Evolutionary conservation across 2,888 invertebrate genomes (phyloP).

Genomic region (Agelastica alni): DNA sequence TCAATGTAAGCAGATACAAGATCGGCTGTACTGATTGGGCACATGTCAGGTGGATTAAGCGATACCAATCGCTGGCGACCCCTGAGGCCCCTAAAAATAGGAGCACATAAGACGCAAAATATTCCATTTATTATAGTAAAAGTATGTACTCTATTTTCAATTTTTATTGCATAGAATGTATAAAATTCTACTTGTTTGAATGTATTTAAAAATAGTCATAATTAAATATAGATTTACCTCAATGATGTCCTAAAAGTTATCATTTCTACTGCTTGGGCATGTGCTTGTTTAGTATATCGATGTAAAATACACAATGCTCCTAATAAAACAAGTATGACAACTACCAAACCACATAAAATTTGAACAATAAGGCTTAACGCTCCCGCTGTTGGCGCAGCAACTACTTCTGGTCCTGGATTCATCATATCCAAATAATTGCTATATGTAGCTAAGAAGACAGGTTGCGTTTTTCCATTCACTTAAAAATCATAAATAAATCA

Average conservation of each 20-base stretch:
- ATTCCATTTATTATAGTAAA: too few species aligned
- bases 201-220: too few species aligned
- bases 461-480: constrained; percentile 58
- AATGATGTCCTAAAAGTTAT: constrained; percentile 69
- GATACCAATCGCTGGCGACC: constrained; percentile 66
- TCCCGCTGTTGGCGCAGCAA: constrained; percentile 54
- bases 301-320: constrained; percentile 68
- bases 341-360: constrained; percentile 67
- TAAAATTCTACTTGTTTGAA: too few species aligned
- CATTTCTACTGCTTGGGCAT: constrained; percentile 69
- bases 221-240: constrained; percentile 57
- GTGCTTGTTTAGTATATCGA: constrained; percentile 67
- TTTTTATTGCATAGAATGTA: too few species aligned
- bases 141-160: too few species aligned
- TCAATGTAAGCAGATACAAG: constrained; percentile 79
- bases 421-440: constrained; percentile 77
- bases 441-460: constrained; percentile 65
- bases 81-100: constrained; percentile 62
- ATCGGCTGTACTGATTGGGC: constrained; percentile 75
- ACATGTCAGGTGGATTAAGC: constrained; percentile 78
- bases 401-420: constrained; percentile 67
- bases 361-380: constrained; percentile 68
- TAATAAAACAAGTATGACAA: constrained; percentile 66
- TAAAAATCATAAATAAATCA: too few species aligned
- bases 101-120: constrained; percentile 21